These are phyloP conservation scores for Tyto alba DNA, from an alignment of 2,113 vertebrate species.

Conservation along the genomic window DNA sequence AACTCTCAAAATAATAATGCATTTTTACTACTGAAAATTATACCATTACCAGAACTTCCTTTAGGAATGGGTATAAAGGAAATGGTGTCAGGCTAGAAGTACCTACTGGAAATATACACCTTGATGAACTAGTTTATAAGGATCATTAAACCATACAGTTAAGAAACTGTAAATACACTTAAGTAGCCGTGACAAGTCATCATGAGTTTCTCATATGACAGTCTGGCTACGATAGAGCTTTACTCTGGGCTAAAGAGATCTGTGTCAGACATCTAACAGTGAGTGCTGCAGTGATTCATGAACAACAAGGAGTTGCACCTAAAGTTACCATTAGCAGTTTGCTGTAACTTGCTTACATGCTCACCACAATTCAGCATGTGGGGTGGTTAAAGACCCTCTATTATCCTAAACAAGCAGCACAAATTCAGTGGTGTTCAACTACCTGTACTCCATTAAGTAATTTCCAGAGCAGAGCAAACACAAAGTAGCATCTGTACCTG, in stretches of 20 bases:
- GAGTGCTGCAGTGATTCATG: neutral
- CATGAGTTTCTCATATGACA: neutral
- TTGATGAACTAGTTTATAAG: neutral
- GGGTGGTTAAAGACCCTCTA: neutral
- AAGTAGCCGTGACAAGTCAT: too few species aligned
- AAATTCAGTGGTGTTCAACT: neutral
- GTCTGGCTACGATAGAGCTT: neutral
- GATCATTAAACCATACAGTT: neutral
- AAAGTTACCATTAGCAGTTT: neutral
- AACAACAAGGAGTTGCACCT: neutral
- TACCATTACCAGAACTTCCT: neutral
- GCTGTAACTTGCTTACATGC: neutral
- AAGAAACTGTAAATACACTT: neutral
- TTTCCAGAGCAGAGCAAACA: neutral
- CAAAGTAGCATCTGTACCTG: neutral
- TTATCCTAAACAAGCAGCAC: neutral
- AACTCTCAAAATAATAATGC: neutral
- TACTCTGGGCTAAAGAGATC: neutral
- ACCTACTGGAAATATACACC: neutral
- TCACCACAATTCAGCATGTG: rapidly evolving
- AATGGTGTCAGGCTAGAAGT: neutral
- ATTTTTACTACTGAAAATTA: neutral
- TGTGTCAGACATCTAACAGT: neutral
- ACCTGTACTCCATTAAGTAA: neutral
- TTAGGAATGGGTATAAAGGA: neutral